Evolutionary conservation across 2,888 invertebrate genomes (phyloP), one percentile per base, ranked within the genome.

Genomic region (Melipona beecheii): DNA sequence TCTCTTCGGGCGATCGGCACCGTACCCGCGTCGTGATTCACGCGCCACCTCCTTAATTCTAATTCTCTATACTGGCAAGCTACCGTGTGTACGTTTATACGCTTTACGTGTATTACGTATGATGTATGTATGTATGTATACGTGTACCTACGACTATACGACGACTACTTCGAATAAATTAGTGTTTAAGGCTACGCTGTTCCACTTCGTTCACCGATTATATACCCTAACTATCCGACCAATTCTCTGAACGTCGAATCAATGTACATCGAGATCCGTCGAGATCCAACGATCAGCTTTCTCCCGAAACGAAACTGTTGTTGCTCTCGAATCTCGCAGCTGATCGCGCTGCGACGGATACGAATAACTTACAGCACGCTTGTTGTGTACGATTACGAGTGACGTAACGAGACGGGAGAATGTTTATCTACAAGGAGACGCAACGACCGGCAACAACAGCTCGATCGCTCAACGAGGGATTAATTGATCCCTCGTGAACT

Each of bases 21-120:
- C 36, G 54, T 74, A 56, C 71, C 60, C 60, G 19, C 70, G 27
- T 13, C 54, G 60, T 64, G 69, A 77, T 79, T 77, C 79, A 70
- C 78, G 64, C n/a, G 69, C 58, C 60, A 72, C 68, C 6, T 19
- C 74, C 83, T 81, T 83, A 68, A 81, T 66, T 75, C 80, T 89
- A 89, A 52, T 49, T 75, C 81, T 64, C 81, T 78, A 73, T 91
- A 92, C 91, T 93, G 92, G 92, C 93, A 92, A 93, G 92, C 89
- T 91, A 91, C 83, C 88, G 77, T 90, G 86, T 31, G 31, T 90
- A 71, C 62, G 52, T 52, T 62, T 62, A 62, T 80, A 82, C 70
- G 81, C 73, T 50, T 19, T 66, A 66, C 43, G 19, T 27, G 27
- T 68, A 50, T 66, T n/a, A 27, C 68, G 43, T 66, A 24, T 43